These are phyloP conservation scores for Crax fasciolata DNA, from an alignment of 2,797 vertebrate genomes.

Conservation along the genomic window DNA sequence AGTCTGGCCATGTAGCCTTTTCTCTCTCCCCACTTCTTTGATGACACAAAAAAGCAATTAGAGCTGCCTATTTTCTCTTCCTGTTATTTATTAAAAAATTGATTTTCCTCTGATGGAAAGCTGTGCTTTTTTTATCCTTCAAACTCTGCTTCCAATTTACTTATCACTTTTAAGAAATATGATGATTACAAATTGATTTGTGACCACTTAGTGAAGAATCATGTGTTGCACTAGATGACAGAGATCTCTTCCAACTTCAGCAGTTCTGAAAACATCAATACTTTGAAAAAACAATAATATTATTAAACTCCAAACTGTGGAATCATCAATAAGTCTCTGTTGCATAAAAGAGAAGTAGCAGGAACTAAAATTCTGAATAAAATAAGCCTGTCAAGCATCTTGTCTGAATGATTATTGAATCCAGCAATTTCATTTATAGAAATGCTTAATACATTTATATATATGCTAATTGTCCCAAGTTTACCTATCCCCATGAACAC, in stretches of 20 bases:
- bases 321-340: fast-evolving
- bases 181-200: neutral
- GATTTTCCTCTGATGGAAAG: neutral
- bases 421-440: neutral
- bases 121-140: neutral
- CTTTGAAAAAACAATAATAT: neutral
- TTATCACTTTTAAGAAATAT: neutral
- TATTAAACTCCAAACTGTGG: neutral
- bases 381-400: neutral
- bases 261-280: neutral
- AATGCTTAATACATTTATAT: neutral
- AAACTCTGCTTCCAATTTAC: neutral
- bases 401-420: neutral
- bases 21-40: neutral
- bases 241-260: neutral
- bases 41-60: neutral
- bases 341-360: neutral
- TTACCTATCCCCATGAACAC: neutral
- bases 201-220: neutral
- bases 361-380: neutral
- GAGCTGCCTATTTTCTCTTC: neutral
- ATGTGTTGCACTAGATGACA: neutral
- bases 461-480: neutral
- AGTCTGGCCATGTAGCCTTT: neutral
- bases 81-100: neutral